A percentile compares a stretch with the other conserved stretches of the same genome.
These are phyloP conservation scores for Epinotia nisella DNA, from an alignment of 2,888 invertebrate genomes.

Conservation along the genomic window DNA sequence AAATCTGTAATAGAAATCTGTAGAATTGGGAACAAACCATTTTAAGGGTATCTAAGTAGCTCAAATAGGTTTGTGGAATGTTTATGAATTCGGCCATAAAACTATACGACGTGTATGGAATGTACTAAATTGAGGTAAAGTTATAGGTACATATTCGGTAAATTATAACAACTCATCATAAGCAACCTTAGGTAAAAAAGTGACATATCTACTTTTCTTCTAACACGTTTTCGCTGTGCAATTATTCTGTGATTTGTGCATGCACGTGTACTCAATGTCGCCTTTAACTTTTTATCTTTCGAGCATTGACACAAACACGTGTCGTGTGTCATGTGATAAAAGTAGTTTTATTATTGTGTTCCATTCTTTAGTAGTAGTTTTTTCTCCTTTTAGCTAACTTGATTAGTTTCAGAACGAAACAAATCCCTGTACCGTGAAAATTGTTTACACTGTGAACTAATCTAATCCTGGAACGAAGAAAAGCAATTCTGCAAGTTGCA, in stretches of 20 bases:
- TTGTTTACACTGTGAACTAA: conserved; percentile 5
- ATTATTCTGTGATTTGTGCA: background rate
- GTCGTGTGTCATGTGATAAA: conserved; percentile 4
- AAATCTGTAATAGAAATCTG: too few relatives aligned
- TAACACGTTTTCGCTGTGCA: background rate
- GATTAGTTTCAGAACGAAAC: conserved; percentile 3
- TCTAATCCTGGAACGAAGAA: background rate
- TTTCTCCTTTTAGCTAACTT: background rate
- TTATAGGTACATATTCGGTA: too few relatives aligned
- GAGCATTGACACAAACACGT: conserved; percentile 8
- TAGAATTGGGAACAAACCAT: too few relatives aligned
- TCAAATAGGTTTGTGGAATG: too few relatives aligned
- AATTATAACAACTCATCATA: too few relatives aligned
- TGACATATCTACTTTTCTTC: background rate
- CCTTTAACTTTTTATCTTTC: background rate
- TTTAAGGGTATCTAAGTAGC: too few relatives aligned
- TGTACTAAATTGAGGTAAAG: too few relatives aligned
- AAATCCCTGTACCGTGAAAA: conserved; percentile 5
- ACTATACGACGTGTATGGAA: too few relatives aligned
- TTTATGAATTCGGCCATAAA: too few relatives aligned
- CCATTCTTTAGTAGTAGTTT: background rate
- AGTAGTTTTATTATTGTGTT: background rate
- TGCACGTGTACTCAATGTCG: background rate
- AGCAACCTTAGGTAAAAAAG: too few relatives aligned
- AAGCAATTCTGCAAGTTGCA: background rate